A percentile compares a stretch with the other conserved stretches of the same genome.
Conservation (phyloP, 1,140 invertebrate species). For the Heliothis subflexa region DNA sequence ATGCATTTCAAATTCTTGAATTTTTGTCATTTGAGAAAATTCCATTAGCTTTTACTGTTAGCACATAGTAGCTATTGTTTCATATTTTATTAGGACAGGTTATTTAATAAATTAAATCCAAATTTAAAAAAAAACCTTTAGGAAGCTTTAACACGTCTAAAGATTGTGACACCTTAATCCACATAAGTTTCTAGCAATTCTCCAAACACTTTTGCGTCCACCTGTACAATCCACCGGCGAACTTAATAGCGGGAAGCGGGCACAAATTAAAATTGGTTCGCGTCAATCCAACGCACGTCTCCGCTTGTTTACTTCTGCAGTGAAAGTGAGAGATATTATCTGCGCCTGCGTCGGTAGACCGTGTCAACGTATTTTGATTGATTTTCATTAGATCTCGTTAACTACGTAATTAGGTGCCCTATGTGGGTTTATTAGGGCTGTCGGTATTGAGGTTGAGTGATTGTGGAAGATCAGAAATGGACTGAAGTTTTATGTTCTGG, state of each 20-base stretch:
- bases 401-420: conserved; percentile 11
- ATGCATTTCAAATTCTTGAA: no score
- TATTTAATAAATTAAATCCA: no score
- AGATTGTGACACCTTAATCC: no score
- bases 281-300: conserved; percentile 72
- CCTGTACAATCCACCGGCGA: conserved; percentile 51
- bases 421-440: neutral
- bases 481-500: no score
- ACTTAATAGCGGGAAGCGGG: conserved; percentile 75
- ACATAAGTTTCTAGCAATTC: neutral
- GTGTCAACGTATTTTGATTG: conserved; percentile 48
- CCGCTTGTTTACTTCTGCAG: conserved; percentile 61
- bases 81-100: no score
- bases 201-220: conserved; percentile 50
- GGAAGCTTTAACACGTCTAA: no score
- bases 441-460: neutral
- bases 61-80: no score
- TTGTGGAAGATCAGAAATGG: no score
- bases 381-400: conserved; percentile 43
- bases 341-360: conserved; percentile 29
- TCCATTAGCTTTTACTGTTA: no score
- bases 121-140: neutral
- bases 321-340: conserved; percentile 65
- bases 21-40: no score
- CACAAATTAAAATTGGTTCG: conserved; percentile 75